Evolutionary conservation across 2,888 invertebrate species (phyloP).

Genomic region (Apamea crenata): DNA sequence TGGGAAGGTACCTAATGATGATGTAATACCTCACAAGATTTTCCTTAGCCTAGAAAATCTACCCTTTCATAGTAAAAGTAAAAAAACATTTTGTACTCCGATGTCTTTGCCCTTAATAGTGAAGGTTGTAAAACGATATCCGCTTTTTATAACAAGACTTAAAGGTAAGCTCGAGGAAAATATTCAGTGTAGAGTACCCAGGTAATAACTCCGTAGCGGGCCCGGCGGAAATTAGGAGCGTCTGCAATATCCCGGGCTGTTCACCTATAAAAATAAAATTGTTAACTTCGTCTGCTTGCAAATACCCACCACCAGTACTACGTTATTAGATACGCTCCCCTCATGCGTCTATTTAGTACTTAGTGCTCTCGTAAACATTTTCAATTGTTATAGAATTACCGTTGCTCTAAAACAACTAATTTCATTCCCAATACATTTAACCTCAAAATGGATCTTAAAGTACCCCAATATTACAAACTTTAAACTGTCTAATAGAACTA

Average conservation of each 20-base stretch:
- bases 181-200: conserved; percentile 76
- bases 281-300: conserved; percentile 70
- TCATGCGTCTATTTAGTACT: conserved; percentile 33
- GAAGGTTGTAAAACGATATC: conserved; percentile 64
- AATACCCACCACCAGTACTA: conserved; percentile 50
- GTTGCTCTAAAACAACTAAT: too few species aligned
- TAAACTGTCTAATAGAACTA: too few species aligned
- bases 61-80: conserved; percentile 6
- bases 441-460: too few species aligned
- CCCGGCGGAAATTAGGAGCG: conserved; percentile 81
- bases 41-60: not conserved
- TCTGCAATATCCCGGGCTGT: conserved; percentile 79
- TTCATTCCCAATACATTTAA: too few species aligned
- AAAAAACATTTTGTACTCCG: conserved; percentile 13
- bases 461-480: too few species aligned
- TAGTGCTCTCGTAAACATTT: not conserved
- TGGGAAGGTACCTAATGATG: not conserved
- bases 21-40: not conserved
- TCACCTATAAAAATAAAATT: conserved; percentile 78
- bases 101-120: conserved; percentile 51
- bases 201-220: conserved; percentile 76
- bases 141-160: conserved; percentile 67
- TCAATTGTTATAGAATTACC: not conserved
- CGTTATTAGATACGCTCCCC: conserved; percentile 58
- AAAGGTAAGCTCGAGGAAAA: conserved; percentile 69